These are phyloP conservation scores for Campoletis sonorensis DNA, from an alignment of 1,140 invertebrate genomes.

Conservation along the genomic window DNA sequence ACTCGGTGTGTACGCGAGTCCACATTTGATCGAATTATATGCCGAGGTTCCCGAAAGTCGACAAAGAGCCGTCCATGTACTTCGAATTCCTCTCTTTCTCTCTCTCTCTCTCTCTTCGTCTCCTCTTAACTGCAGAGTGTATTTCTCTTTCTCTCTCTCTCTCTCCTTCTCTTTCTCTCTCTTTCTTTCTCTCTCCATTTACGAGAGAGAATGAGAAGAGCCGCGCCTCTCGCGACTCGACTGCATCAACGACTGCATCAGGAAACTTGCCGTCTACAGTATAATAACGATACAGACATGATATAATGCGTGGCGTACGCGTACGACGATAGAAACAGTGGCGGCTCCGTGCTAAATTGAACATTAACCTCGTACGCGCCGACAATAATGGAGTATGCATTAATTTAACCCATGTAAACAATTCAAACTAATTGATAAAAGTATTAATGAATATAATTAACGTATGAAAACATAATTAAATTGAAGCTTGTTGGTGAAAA, in stretches of 20 bases:
- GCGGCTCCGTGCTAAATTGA: not conserved
- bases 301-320: not conserved
- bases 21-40: not conserved
- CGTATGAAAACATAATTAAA: too few relatives aligned
- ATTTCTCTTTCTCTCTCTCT: conserved; percentile 31
- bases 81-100: not conserved
- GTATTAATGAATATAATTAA: too few relatives aligned
- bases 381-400: too few relatives aligned
- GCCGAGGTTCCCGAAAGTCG: not conserved
- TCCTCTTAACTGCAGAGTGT: not conserved
- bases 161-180: conserved; percentile 1
- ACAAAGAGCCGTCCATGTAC: not conserved
- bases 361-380: not conserved
- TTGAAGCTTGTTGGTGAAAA: too few relatives aligned
- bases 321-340: not conserved
- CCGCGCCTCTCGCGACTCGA: not conserved
- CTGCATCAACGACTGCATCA: not conserved
- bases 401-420: too few relatives aligned
- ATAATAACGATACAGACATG: not conserved
- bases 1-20: not conserved
- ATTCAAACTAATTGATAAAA: too few relatives aligned
- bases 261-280: not conserved
- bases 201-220: not conserved
- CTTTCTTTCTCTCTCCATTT: conserved; percentile 40
- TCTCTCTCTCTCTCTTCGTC: conserved; percentile 40